Evolutionary conservation across 2,797 vertebrate genomes (phyloP), one percentile per base, ranked within the genome.

Genomic region (Catamblyrhynchus diadema): DNA sequence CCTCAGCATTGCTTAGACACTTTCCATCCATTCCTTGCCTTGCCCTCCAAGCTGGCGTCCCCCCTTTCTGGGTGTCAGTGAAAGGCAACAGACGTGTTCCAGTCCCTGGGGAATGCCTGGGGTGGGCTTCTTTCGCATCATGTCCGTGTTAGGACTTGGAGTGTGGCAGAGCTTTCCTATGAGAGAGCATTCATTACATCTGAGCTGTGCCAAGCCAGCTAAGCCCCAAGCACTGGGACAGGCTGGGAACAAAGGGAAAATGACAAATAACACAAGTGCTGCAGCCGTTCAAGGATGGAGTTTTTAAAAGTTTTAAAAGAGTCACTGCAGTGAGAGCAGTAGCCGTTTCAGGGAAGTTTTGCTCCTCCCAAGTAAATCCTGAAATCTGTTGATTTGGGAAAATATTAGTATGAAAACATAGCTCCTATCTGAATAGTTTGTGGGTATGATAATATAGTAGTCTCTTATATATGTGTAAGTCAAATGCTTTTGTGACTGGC

Each of bases 251-350:
- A 0, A 66, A 75, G 62, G 51, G 41, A 70, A 74, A 79, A 81
- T 32, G 32, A 32, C 47, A 83, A 82, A 67, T 51, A 62, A 57
- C 50, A 18, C 37, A 62, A 88, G n/a, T 32, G 44, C 77, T 83
- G 73, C 44, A 35, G 50, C 72, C 79, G 19, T 48, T 82, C 60
- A 81, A 44, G 32, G 33, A 62, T 48, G 33, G 50, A 56, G 32
- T 80, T 93, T 92, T 61, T 35, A 39, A 48, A 93, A 54, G 14
- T 93, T 93, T 67, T 39, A 35, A 37, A 93, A 54, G 53, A 83
- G 15, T 21, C 20, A 24, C 54, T 1, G 0, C 0, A 5, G 57
- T 71, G 30, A 69, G 59, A 69, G 45, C 71, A 71, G 33, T 44
- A 88, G 44, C 39, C 2, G 6, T 73, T 81, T 87, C 72, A 65